Evolutionary conservation across 2,888 invertebrate species (phyloP).

Genomic region (Epirrhoe tristata): DNA sequence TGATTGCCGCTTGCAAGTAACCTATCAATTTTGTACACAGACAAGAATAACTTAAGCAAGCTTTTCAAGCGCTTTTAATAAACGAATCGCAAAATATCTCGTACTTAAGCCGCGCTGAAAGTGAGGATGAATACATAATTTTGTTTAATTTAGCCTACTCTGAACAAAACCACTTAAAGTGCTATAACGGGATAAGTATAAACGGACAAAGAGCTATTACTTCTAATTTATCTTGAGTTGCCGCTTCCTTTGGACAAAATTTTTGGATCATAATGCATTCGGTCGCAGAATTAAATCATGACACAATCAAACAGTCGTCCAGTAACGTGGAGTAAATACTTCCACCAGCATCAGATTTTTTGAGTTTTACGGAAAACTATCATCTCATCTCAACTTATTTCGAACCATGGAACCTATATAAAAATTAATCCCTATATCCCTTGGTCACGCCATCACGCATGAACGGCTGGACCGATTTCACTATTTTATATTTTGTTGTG

Average conservation of each 20-base stretch:
- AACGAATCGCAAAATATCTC: not conserved
- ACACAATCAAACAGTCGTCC: not conserved
- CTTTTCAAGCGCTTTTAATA: too few relatives aligned
- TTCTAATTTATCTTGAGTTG: constrained; percentile 40
- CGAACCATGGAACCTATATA: too few relatives aligned
- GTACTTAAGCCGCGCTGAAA: constrained; percentile 10
- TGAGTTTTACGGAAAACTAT: too few relatives aligned
- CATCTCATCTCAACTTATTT: too few relatives aligned
- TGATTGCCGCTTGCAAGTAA: too few relatives aligned
- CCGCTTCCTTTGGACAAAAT: constrained; percentile 29
- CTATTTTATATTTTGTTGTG: too few relatives aligned
- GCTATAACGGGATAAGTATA: constrained; percentile 35
- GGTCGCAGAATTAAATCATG: constrained; percentile 3
- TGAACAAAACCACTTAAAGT: constrained; percentile 35
- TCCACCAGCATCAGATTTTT: too few relatives aligned
- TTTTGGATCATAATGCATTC: constrained; percentile 13
- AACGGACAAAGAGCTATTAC: constrained; percentile 41
- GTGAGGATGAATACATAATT: constrained; percentile 26
- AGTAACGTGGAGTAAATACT: not conserved
- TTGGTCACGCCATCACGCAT: too few relatives aligned
- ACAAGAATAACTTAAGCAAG: too few relatives aligned
- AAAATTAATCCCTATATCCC: too few relatives aligned
- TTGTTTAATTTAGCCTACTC: constrained; percentile 33
- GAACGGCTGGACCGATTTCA: too few relatives aligned
- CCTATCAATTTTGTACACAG: too few relatives aligned